Evolutionary conservation across 2,113 vertebrate species (phyloP).

Genomic region (Aramus guarauna): DNA sequence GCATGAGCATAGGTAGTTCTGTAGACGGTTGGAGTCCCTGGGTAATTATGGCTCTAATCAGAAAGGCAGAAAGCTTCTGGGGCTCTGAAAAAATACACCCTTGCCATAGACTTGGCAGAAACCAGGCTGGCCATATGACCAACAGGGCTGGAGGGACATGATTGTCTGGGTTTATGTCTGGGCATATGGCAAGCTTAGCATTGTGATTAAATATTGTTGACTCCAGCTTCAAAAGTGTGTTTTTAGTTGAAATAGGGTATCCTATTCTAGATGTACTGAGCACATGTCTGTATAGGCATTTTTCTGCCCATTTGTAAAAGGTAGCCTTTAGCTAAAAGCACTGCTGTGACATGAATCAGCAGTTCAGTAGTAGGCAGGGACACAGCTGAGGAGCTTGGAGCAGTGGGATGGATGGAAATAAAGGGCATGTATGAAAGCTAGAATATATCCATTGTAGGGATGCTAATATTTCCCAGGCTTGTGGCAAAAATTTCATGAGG

Average conservation of each 20-base stretch:
- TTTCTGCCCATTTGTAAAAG: not conserved
- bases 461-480: not conserved
- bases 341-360: not conserved
- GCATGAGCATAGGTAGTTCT: not conserved
- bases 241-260: not conserved
- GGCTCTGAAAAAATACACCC: not conserved
- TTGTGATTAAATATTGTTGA: constrained; percentile 2
- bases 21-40: not conserved
- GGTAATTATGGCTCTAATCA: not conserved
- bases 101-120: not conserved
- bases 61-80: not conserved
- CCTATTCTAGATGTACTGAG: not conserved
- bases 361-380: not conserved
- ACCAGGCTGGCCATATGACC: not conserved
- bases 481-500: not conserved
- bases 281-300: not conserved
- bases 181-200: not conserved
- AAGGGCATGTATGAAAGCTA: not conserved
- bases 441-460: not conserved
- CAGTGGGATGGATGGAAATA: not conserved
- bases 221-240: not conserved
- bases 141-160: not conserved
- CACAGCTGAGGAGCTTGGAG: not conserved
- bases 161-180: not conserved
- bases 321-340: not conserved